Evolutionary conservation across 2,113 vertebrate genomes (phyloP).

Genomic region (Pipa parva): DNA sequence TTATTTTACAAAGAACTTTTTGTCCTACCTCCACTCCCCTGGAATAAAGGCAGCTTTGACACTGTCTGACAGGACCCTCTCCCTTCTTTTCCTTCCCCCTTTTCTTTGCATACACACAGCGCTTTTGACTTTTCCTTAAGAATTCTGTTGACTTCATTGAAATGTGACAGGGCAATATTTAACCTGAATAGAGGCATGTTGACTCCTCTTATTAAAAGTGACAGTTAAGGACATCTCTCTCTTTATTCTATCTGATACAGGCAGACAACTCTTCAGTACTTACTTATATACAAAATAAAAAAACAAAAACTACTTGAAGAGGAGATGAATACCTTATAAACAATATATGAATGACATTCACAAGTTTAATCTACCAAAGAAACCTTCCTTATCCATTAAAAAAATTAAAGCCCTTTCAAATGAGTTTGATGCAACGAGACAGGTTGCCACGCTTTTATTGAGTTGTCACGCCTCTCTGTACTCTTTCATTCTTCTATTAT

Average conservation of each 20-base stretch:
- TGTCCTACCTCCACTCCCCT: conserved; percentile 70
- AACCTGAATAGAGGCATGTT: conserved; percentile 94
- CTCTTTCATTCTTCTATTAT: conserved; percentile 12
- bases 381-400: conserved; percentile 83
- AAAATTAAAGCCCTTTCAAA: conserved; percentile 83
- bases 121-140: conserved; percentile 89
- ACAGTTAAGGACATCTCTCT: conserved; percentile 91
- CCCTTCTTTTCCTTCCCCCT: conserved; percentile 61
- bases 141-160: conserved; percentile 94
- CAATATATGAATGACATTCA: conserved; percentile 98
- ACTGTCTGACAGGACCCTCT: conserved; percentile 81
- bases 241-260: conserved; percentile 92
- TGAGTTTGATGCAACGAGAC: conserved; percentile 76
- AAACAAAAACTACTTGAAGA: conserved; percentile 81
- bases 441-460: conserved; percentile 67
- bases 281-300: conserved; percentile 94
- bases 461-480: conserved; percentile 19
- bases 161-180: conserved; percentile 94
- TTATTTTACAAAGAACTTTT: conserved; percentile 78
- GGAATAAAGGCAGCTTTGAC: conserved; percentile 86
- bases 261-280: conserved; percentile 85
- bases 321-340: conserved; percentile 89
- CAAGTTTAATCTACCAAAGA: conserved; percentile 94
- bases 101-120: conserved; percentile 83
- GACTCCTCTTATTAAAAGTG: conserved; percentile 95